Conservation (phyloP, 2,797 vertebrate species). For the Cyprinodon diabolis region DNA sequence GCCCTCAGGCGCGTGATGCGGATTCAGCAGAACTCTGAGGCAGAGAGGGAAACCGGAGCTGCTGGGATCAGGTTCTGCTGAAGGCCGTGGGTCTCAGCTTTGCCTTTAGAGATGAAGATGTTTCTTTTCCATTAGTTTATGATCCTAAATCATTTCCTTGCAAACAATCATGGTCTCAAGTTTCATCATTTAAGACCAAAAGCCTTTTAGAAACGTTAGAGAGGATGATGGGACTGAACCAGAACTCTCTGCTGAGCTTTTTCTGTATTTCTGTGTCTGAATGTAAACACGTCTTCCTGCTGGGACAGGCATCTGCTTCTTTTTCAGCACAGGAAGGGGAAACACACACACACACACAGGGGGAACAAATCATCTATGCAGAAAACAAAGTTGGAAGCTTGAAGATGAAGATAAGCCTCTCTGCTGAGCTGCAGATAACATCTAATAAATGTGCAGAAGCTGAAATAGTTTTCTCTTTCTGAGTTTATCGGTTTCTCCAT, state of each 20-base stretch:
- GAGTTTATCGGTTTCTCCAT: too few relatives aligned
- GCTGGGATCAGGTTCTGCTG: slow-evolving; percentile 52
- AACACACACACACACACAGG: slow-evolving; percentile 17
- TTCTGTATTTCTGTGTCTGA: background rate
- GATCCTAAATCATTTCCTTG: background rate
- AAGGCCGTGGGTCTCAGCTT: slow-evolving; percentile 16
- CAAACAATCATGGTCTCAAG: background rate
- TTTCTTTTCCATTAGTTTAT: background rate
- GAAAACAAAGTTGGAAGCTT: slow-evolving; percentile 22
- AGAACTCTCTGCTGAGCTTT: too few relatives aligned
- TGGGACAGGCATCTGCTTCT: slow-evolving; percentile 47
- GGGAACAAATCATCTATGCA: slow-evolving; percentile 13
- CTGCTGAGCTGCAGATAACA: background rate
- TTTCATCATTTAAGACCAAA: too few relatives aligned
- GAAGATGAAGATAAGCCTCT: slow-evolving; percentile 24
- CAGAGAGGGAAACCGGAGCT: slow-evolving; percentile 32
- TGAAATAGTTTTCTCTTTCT: background rate
- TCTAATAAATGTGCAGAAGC: background rate
- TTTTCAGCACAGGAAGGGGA: slow-evolving; percentile 50
- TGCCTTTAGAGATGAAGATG: too few relatives aligned
- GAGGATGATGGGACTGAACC: too few relatives aligned
- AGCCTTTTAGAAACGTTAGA: too few relatives aligned
- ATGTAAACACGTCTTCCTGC: slow-evolving; percentile 25
- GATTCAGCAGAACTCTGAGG: slow-evolving; percentile 39
- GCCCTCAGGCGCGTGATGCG: slow-evolving; percentile 18